phyloP scores from a whole-genome alignment of 2,888 invertebrate genomes.

The Strigamia transsilvanica region DNA sequence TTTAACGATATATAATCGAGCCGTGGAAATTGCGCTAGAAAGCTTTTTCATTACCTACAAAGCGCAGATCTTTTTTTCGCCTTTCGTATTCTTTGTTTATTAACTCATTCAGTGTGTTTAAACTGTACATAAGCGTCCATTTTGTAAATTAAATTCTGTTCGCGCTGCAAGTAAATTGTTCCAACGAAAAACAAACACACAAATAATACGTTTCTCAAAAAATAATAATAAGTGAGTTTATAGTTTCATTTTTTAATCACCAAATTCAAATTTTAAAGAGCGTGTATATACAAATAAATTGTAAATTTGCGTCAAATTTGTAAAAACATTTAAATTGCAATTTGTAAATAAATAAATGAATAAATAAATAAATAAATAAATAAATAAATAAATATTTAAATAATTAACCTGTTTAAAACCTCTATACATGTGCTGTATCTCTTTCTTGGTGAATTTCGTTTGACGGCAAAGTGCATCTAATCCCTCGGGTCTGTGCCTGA shows the following conservation, averaged over 20 bases:
- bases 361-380: conserved; percentile 60
- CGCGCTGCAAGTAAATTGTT: not conserved
- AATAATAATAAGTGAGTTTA: not conserved
- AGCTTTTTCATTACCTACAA: conserved; percentile 40
- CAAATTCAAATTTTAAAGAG: not conserved
- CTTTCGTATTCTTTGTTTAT: not conserved
- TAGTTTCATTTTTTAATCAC: not conserved
- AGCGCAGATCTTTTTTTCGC: not conserved
- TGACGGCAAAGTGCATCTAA: conserved; percentile 77
- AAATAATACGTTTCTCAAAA: not conserved
- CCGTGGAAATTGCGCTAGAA: conserved; percentile 23
- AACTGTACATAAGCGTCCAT: not conserved
- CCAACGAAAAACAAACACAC: not conserved
- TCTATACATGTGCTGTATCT: conserved; percentile 88
- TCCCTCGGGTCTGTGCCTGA: conserved; percentile 79
- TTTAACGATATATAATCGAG: conserved; percentile 9
- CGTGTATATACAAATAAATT: not conserved
- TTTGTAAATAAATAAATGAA: not conserved
- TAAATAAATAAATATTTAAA: not conserved
- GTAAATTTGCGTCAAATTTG: not conserved
- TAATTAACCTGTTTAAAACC: conserved; percentile 82
- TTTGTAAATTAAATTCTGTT: conserved; percentile 43
- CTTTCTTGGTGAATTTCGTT: conserved; percentile 81
- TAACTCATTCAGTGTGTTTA: conserved; percentile 24
- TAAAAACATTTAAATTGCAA: not conserved